A percentile compares a stretch with the other conserved stretches of the same genome.
These are phyloP conservation scores for Amphilophus citrinellus DNA, from an alignment of 2,113 vertebrate genomes.

Conservation along the genomic window DNA sequence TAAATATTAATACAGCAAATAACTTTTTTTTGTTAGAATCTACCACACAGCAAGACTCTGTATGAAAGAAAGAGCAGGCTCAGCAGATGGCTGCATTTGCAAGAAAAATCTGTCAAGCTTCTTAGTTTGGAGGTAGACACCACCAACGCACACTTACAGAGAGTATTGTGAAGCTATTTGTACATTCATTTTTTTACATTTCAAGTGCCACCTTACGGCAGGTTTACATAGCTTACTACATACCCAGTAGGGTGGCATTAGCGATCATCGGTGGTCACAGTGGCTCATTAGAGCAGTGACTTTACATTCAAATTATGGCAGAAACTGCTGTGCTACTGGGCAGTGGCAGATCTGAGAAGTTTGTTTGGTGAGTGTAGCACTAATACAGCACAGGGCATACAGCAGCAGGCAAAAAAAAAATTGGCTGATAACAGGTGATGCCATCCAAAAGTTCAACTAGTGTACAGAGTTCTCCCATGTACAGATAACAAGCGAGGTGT, in stretches of 20 bases:
- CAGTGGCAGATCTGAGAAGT: background rate
- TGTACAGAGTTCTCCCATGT: background rate
- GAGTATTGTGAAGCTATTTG: constrained; percentile 25
- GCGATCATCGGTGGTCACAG: background rate
- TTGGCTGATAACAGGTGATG: background rate
- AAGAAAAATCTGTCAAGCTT: constrained; percentile 27
- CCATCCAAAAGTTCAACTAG: background rate
- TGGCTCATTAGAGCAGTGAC: background rate
- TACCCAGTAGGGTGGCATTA: background rate
- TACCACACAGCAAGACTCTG: background rate
- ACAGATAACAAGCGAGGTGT: background rate
- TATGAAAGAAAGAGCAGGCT: constrained; percentile 7
- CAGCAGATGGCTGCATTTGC: background rate
- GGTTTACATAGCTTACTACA: constrained; percentile 6
- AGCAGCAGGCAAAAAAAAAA: background rate
- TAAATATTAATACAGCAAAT: constrained; percentile 18
- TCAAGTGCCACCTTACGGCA: background rate
- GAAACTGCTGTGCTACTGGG: background rate
- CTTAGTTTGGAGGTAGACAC: constrained; percentile 34
- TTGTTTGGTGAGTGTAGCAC: background rate
- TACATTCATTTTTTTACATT: constrained; percentile 48
- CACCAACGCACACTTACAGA: constrained; percentile 24
- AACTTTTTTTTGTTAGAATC: background rate
- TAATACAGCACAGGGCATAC: background rate
- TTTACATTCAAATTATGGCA: background rate